phyloP scores from a whole-genome alignment of 2,113 vertebrate genomes.

The Myrmecobius fasciatus region DNA sequence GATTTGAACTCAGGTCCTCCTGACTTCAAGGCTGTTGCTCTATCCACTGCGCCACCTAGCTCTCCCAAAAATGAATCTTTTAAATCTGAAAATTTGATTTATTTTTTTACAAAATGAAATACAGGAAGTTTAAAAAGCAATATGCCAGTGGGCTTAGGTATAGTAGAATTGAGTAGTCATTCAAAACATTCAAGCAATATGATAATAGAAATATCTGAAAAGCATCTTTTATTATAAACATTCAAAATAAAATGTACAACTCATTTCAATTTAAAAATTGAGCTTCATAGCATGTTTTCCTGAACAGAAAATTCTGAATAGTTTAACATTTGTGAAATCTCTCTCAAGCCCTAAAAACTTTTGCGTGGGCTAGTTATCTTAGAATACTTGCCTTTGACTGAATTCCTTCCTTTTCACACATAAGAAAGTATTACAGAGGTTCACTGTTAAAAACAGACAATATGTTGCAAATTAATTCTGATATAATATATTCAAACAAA shows the following conservation, averaged over 20 bases:
- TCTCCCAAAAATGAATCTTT: slow-evolving; percentile 70
- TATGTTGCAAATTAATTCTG: slow-evolving; percentile 83
- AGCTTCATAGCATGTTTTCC: slow-evolving; percentile 80
- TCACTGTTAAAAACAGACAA: slow-evolving; percentile 62
- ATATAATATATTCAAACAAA: slow-evolving; percentile 82
- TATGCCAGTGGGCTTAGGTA: slow-evolving; percentile 80
- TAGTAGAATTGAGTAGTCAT: slow-evolving; percentile 84
- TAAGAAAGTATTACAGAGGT: slow-evolving; percentile 81
- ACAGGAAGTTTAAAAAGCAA: slow-evolving; percentile 91
- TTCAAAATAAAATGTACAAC: slow-evolving; percentile 84
- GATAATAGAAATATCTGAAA: slow-evolving; percentile 90
- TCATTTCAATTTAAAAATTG: slow-evolving; percentile 86
- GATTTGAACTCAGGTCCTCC: too few species aligned
- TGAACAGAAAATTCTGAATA: slow-evolving; percentile 79
- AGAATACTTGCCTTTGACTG: slow-evolving; percentile 82
- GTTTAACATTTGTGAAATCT: slow-evolving; percentile 78
- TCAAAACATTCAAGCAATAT: slow-evolving; percentile 88
- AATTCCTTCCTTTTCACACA: slow-evolving; percentile 84
- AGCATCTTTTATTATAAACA: slow-evolving; percentile 84
- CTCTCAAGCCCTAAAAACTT: slow-evolving; percentile 84
- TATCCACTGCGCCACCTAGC: too few species aligned
- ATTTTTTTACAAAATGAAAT: slow-evolving; percentile 92
- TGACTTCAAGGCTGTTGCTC: too few species aligned
- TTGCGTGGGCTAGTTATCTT: slow-evolving; percentile 85
- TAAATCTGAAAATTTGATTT: slow-evolving; percentile 87